These are phyloP conservation scores for Ornithoptera priamus DNA, from an alignment of 2,888 invertebrate species.

Conservation along the genomic window DNA sequence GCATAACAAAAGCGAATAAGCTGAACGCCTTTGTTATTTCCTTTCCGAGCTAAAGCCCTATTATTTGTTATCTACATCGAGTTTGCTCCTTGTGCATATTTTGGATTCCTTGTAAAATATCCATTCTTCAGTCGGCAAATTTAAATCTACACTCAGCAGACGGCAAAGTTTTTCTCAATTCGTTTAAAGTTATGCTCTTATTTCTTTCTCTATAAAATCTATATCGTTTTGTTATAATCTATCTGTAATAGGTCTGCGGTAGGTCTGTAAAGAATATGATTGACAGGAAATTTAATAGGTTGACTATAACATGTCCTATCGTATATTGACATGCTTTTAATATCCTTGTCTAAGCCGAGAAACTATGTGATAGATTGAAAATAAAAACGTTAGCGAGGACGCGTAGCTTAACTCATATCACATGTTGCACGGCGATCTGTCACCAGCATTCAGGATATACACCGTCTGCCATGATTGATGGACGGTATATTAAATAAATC, in stretches of 20 bases:
- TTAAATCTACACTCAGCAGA: conserved; percentile 44
- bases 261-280: background rate
- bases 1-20: conserved; percentile 22
- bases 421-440: conserved; percentile 68
- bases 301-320: background rate
- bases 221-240: background rate
- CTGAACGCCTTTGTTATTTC: conserved; percentile 33
- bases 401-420: conserved; percentile 45
- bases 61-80: conserved; percentile 32
- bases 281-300: conserved; percentile 6
- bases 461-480: conserved; percentile 69
- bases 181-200: conserved; percentile 37
- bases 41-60: conserved; percentile 30
- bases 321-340: conserved; percentile 22
- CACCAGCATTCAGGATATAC: conserved; percentile 57
- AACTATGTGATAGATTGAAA: conserved; percentile 26
- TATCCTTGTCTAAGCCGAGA: conserved; percentile 12
- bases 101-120: conserved; percentile 33
- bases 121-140: conserved; percentile 39
- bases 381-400: conserved; percentile 32
- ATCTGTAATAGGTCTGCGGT: background rate
- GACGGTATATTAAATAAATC: conserved; percentile 74
- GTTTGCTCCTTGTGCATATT: conserved; percentile 30
- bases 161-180: conserved; percentile 43
- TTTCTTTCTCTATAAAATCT: conserved; percentile 28